Base-by-base conservation (phyloP, 1,140 invertebrate species). In the Drosophila asahinai region DNA sequence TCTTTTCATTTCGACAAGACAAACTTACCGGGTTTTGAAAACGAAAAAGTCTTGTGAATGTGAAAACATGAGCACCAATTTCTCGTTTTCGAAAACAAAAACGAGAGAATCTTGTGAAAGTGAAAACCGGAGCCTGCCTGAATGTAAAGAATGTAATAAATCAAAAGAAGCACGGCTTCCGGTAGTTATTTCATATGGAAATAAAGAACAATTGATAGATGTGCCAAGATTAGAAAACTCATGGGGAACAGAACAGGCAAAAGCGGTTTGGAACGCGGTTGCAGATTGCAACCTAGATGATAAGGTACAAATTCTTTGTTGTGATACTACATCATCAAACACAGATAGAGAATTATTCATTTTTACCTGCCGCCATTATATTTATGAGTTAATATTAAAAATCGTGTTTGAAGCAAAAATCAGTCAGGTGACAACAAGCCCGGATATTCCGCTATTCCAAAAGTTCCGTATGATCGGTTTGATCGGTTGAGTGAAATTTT, bases 291-390 rank as follows among this genome's bases (percentile, higher is more conserved):
- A 40, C 38, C 9, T 40, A 40, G 38, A 40, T 12, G 52, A 72
- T 15, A 64, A 72, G 57, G 59, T 63, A 51, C 59, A 72, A 40
- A 63, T 72, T 43, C 51, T 72, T 17, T 72, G 61, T 47, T 63
- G 59, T 61, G 57, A 70, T 65, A 19, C 19, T 55, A 65, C 63
- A 54, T 51, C 36, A 51, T 40, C 14, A 12, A 40, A 12, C 11
- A 40, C 38, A 12, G 9, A 40, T 40, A 14, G 25, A 3, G 25
- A 3, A 5, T 4, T 27, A 27, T 5, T 27, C 3, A 27, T 27
- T 27, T 27, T 27, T 27, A 5, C 25, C 3, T 27, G 25, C 25
- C 25, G 3, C 25, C 0, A 27, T 27, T 5, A 58, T 43, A 43
- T 22, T 7, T 58, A 45, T 19, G 55, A 58, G 25, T 11, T 58